phyloP scores from a whole-genome alignment of 2,888 invertebrate genomes.

The Stenolophus ochropezus region DNA sequence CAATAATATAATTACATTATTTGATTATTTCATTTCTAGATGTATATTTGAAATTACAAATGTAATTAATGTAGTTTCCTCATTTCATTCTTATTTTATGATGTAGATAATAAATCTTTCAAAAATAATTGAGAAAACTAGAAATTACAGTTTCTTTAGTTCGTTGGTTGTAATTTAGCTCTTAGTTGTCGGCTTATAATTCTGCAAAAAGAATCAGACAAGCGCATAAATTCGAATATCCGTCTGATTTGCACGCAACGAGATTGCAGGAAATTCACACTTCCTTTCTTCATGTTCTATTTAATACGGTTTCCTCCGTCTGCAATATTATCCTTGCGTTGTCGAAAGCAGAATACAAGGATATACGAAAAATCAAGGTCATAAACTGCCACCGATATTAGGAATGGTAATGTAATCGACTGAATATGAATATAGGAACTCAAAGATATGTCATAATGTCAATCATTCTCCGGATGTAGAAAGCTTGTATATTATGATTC shows the following conservation, averaged over 20 bases:
- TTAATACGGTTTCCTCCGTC: constrained; percentile 26
- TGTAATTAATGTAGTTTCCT: no score
- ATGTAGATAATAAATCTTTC: no score
- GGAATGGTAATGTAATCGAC: constrained; percentile 11
- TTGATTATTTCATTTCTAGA: no score
- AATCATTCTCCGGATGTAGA: constrained; percentile 30
- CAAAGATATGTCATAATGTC: background rate
- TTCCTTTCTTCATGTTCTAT: constrained; percentile 47
- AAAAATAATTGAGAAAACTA: no score
- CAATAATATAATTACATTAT: no score
- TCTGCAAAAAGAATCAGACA: background rate
- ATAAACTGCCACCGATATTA: background rate
- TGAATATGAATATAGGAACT: constrained; percentile 30
- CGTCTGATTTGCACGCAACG: constrained; percentile 34
- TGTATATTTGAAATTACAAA: no score
- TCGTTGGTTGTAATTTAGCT: background rate
- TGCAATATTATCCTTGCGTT: constrained; percentile 7
- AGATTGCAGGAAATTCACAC: constrained; percentile 43
- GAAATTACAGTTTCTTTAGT: no score
- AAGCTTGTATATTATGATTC: background rate
- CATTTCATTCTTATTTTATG: no score
- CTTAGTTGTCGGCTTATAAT: constrained; percentile 1
- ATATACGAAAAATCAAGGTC: background rate
- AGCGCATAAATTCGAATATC: constrained; percentile 39
- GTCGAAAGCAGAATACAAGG: background rate